A percentile compares a stretch with the other conserved stretches of the same genome.
These are phyloP conservation scores for Bucorvus abyssinicus DNA, from an alignment of 2,797 vertebrate species.

Conservation along the genomic window DNA sequence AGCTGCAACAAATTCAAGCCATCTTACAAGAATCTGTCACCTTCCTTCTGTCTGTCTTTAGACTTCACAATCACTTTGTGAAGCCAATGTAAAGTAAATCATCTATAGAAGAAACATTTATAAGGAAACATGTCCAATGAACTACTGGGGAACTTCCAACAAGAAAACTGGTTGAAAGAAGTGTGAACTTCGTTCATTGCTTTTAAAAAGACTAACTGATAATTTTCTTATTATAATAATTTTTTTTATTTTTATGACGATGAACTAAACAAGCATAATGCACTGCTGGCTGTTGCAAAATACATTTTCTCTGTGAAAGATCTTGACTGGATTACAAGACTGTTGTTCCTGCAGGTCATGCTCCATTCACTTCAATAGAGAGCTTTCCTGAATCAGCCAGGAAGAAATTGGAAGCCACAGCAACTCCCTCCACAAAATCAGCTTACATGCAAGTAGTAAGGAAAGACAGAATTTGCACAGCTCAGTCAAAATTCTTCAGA, in stretches of 20 bases:
- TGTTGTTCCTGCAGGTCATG: background rate
- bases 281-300: background rate
- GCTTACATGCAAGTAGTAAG: background rate
- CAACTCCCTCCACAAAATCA: background rate
- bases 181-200: background rate
- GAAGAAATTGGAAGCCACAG: background rate
- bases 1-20: background rate
- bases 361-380: background rate
- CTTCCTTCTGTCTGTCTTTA: background rate
- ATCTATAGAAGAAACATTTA: background rate
- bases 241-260: no score
- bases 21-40: background rate
- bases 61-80: background rate
- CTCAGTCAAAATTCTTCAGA: background rate
- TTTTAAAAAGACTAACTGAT: background rate
- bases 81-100: background rate
- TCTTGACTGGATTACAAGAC: background rate
- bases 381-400: background rate
- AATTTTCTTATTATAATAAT: background rate
- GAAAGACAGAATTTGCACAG: background rate
- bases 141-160: background rate
- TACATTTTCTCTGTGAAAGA: background rate
- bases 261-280: background rate
- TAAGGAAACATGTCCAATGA: background rate
- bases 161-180: background rate